Percentiles rank a stretch among this genome's conserved stretches.
phyloP scores from a whole-genome alignment of 2,797 vertebrate genomes.

The Semotilus atromaculatus region DNA sequence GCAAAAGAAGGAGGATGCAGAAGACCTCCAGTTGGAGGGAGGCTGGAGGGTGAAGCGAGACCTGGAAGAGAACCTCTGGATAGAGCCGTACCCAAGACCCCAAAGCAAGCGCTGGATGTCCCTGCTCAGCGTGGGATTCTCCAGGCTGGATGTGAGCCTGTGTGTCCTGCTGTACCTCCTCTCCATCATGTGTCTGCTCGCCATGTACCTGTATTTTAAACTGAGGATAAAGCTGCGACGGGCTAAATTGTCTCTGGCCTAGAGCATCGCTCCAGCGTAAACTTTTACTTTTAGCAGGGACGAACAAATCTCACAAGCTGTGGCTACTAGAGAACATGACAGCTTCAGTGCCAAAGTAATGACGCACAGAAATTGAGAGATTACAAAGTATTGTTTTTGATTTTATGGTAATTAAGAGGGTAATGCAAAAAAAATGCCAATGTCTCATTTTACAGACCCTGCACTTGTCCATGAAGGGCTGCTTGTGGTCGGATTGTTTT shows the following conservation, averaged over 20 bases:
- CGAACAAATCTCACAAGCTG: background rate
- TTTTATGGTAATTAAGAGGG: background rate
- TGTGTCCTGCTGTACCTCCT: conserved; percentile 88
- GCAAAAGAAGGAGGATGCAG: conserved; percentile 71
- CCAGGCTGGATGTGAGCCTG: conserved; percentile 88
- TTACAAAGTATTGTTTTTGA: conserved; percentile 10
- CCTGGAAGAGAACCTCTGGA: conserved; percentile 60
- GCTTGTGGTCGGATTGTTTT: background rate
- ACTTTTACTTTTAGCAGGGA: background rate
- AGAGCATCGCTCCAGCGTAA: background rate
- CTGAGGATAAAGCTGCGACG: conserved; percentile 74
- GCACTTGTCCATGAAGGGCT: background rate
- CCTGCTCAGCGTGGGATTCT: conserved; percentile 84
- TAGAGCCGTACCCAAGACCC: background rate
- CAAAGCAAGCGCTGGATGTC: conserved; percentile 79
- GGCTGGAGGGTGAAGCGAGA: conserved; percentile 68
- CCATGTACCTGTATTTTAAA: conserved; percentile 88
- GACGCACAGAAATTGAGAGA: background rate
- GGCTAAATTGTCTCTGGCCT: conserved; percentile 69
- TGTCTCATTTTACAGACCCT: background rate
- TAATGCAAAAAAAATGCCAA: background rate
- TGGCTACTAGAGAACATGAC: background rate
- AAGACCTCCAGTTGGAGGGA: conserved; percentile 56
- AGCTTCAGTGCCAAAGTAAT: conserved; percentile 9
- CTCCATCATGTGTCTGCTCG: conserved; percentile 86